Conservation (phyloP, 23 tunicate genomes). For the Pegea sp. region DNA sequence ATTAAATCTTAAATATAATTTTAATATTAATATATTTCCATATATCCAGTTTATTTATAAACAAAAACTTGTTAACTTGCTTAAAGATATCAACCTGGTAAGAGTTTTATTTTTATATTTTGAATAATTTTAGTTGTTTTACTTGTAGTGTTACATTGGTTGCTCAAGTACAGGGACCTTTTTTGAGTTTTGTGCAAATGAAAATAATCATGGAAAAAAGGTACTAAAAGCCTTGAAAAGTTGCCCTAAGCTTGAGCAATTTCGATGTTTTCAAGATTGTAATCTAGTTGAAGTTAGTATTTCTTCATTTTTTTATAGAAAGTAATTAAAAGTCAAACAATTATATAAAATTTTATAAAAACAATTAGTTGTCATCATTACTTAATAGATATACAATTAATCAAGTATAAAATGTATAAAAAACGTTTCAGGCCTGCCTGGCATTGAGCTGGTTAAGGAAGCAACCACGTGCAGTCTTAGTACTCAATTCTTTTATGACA, state of each 20-base stretch:
- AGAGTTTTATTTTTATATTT: no score
- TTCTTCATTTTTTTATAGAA: background rate
- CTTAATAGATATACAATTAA: background rate
- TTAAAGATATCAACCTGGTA: no score
- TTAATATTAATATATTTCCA: no score
- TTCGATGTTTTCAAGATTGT: constrained; percentile 62
- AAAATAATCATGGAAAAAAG: constrained; percentile 43
- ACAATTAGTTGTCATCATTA: background rate
- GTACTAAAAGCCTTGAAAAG: constrained; percentile 18
- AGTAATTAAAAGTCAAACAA: no score
- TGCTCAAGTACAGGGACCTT: constrained; percentile 70
- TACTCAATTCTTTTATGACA: constrained; percentile 56
- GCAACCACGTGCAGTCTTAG: constrained; percentile 74
- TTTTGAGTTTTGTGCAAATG: constrained; percentile 16
- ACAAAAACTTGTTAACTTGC: no score
- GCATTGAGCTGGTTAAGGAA: constrained; percentile 62
- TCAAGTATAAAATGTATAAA: background rate
- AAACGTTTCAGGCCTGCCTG: constrained; percentile 53
- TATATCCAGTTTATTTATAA: no score
- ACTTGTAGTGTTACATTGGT: constrained; percentile 32
- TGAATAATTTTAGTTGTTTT: no score
- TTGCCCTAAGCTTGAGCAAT: constrained; percentile 14
- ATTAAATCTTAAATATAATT: no score
- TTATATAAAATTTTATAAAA: background rate
- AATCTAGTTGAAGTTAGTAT: constrained; percentile 43